phyloP scores from a whole-genome alignment of 2,113 vertebrate genomes.

The Piaya cayana region DNA sequence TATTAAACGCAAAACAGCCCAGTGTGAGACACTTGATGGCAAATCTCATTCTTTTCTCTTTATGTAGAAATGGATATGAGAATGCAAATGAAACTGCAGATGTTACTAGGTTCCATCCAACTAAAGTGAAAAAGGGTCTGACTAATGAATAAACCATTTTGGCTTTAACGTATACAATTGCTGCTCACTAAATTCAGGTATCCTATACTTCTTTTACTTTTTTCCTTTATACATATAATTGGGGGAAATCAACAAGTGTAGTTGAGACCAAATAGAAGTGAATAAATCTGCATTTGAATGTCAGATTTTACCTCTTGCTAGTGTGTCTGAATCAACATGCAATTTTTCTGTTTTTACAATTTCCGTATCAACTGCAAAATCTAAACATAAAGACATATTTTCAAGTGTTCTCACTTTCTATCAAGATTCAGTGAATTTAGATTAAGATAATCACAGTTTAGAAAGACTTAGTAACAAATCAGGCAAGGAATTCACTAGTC shows the following conservation, averaged over 20 bases:
- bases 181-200: neutral
- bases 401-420: neutral
- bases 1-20: neutral
- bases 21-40: neutral
- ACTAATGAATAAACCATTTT: neutral
- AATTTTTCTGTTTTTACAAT: neutral
- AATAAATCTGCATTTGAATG: neutral
- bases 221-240: neutral
- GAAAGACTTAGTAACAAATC: neutral
- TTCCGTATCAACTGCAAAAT: neutral
- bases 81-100: constrained; percentile 36
- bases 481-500: neutral
- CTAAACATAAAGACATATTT: neutral
- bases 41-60: constrained; percentile 5
- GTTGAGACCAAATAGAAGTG: neutral
- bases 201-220: neutral
- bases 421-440: neutral
- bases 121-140: neutral
- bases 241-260: neutral
- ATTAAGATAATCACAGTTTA: neutral
- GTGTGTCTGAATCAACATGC: neutral
- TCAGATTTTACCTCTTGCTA: neutral
- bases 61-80: neutral
- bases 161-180: neutral
- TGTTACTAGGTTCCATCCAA: neutral